These are phyloP conservation scores for Drosophila picticornis DNA, from an alignment of 2,888 invertebrate genomes.

Conservation along the genomic window DNA sequence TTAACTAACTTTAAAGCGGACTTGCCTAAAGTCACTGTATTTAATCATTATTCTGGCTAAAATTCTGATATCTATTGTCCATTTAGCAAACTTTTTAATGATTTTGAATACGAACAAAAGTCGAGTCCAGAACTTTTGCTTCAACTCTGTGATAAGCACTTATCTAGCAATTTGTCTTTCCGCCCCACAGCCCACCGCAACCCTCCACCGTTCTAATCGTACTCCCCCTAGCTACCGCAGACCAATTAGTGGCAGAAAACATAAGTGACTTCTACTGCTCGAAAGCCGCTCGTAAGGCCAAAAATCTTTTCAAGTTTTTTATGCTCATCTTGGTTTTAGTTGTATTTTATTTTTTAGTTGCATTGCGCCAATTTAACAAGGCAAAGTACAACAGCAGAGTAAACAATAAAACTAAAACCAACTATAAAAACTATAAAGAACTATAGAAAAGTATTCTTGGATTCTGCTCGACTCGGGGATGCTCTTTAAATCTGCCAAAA, in stretches of 20 bases:
- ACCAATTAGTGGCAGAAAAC: conserved; percentile 53
- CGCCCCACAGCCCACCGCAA: not conserved
- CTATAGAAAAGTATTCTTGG: conserved; percentile 11
- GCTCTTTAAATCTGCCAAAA: not conserved
- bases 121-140: conserved; percentile 36
- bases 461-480: not conserved
- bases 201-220: not conserved
- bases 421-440: conserved; percentile 31
- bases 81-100: conserved; percentile 1
- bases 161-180: conserved; percentile 45
- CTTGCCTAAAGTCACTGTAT: not conserved
- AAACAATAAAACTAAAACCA: conserved; percentile 24
- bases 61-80: not conserved
- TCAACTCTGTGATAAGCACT: conserved; percentile 35
- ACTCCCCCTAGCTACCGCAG: conserved; percentile 36
- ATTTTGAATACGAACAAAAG: conserved; percentile 32
- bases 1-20: not conserved
- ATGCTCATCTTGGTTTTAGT: conserved; percentile 39
- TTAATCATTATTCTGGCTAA: not conserved
- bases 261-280: conserved; percentile 30
- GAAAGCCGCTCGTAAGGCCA: conserved; percentile 36
- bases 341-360: conserved; percentile 53
- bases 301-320: conserved; percentile 56
- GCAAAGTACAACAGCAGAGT: conserved; percentile 23
- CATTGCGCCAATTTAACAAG: conserved; percentile 72